Conservation (phyloP, 2,797 vertebrate species). For the Lerista edwardsae region DNA sequence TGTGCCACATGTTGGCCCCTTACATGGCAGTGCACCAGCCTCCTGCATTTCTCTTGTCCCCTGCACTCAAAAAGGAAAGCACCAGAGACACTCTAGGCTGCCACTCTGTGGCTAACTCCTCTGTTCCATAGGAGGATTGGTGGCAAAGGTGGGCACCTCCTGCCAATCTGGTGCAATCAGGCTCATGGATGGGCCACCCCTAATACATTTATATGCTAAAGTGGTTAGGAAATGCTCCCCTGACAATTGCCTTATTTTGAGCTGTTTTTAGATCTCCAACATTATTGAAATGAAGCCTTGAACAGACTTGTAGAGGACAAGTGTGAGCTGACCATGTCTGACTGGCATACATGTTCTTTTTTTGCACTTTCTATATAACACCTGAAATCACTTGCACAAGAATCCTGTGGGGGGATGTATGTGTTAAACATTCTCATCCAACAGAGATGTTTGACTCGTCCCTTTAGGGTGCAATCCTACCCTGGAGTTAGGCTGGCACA, state of each 20-base stretch:
- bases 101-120: no score
- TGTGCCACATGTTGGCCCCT: no score
- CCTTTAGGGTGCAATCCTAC: not conserved
- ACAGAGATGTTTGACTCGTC: not conserved
- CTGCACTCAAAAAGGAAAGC: no score
- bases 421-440: not conserved
- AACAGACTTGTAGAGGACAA: not conserved
- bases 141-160: no score
- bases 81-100: no score
- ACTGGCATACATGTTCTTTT: not conserved
- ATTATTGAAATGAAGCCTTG: not conserved
- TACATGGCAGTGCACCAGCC: no score
- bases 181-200: no score
- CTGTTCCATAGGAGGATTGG: no score
- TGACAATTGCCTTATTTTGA: constrained; percentile 37
- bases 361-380: not conserved
- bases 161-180: no score
- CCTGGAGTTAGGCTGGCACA: no score
- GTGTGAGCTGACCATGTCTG: not conserved
- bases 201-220: not conserved
- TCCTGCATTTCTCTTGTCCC: no score
- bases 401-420: not conserved
- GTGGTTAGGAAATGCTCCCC: not conserved
- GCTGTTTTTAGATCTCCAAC: constrained; percentile 47
- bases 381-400: not conserved